phyloP scores from a whole-genome alignment of 1,140 invertebrate genomes.

The Heliothis virescens region DNA sequence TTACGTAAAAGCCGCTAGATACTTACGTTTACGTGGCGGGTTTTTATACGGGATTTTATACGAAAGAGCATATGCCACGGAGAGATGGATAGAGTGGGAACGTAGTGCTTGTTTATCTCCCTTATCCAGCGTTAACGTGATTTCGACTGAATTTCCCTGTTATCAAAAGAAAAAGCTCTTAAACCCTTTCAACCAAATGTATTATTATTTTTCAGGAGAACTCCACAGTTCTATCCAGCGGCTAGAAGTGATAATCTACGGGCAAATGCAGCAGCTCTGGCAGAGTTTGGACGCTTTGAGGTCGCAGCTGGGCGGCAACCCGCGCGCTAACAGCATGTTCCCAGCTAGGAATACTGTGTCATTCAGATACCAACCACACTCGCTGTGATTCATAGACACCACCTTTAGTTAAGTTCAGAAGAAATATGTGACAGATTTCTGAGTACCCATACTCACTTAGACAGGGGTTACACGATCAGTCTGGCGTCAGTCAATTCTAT shows the following conservation, averaged over 20 bases:
- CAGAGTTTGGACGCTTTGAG: conserved; percentile 79
- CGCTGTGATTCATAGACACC: background rate
- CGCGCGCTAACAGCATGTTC: conserved; percentile 42
- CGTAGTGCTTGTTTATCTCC: too few relatives aligned
- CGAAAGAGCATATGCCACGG: too few relatives aligned
- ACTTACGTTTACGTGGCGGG: too few relatives aligned
- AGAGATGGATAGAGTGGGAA: too few relatives aligned
- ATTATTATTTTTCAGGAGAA: conserved; percentile 70
- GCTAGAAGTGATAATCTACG: conserved; percentile 79
- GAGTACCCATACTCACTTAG: too few relatives aligned
- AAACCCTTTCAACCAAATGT: too few relatives aligned
- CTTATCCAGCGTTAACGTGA: too few relatives aligned
- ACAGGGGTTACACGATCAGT: too few relatives aligned
- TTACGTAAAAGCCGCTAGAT: too few relatives aligned
- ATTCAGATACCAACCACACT: conserved; percentile 70
- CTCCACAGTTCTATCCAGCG: conserved; percentile 76
- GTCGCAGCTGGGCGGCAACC: conserved; percentile 62
- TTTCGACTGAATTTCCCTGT: background rate
- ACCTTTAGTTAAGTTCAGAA: too few relatives aligned
- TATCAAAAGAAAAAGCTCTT: background rate
- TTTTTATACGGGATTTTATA: too few relatives aligned
- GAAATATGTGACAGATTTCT: background rate
- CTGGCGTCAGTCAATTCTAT: too few relatives aligned
- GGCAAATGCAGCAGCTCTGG: conserved; percentile 83
- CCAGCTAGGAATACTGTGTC: conserved; percentile 71